phyloP scores from a whole-genome alignment of 2,888 invertebrate genomes.

The Flexamia atlantica region DNA sequence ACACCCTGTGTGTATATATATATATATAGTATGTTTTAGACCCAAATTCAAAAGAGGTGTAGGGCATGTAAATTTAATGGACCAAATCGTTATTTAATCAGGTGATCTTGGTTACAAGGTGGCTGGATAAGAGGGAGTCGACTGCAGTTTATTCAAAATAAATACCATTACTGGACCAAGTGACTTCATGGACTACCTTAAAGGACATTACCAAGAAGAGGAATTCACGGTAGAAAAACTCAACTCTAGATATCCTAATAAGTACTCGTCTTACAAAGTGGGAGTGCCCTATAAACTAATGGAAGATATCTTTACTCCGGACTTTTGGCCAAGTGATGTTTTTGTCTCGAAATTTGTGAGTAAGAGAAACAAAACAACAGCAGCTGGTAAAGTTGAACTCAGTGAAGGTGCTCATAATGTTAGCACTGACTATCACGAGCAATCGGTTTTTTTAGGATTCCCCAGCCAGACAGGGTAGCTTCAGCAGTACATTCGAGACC shows the following conservation, averaged over 20 bases:
- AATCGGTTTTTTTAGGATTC: constrained; percentile 7
- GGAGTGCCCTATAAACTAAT: neutral
- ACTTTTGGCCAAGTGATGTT: neutral
- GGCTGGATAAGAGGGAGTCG: no score
- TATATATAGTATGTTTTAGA: no score
- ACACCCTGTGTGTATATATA: no score
- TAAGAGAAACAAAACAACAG: neutral
- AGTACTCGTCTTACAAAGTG: neutral
- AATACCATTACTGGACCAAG: no score
- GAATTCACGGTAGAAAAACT: neutral
- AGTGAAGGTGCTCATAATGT: no score
- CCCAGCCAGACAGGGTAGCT: neutral
- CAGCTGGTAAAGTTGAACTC: neutral
- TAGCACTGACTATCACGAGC: no score
- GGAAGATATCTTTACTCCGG: neutral
- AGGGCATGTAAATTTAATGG: no score
- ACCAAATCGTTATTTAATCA: no score
- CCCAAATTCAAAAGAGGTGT: no score
- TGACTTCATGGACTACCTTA: neutral
- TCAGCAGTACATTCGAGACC: no score
- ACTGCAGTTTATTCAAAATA: no score
- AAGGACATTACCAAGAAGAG: neutral
- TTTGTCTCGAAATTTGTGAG: neutral
- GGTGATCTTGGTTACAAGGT: no score
- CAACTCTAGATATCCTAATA: neutral